Base-by-base conservation (phyloP, 2,113 vertebrate genomes). In the Pollachius pollachius region DNA sequence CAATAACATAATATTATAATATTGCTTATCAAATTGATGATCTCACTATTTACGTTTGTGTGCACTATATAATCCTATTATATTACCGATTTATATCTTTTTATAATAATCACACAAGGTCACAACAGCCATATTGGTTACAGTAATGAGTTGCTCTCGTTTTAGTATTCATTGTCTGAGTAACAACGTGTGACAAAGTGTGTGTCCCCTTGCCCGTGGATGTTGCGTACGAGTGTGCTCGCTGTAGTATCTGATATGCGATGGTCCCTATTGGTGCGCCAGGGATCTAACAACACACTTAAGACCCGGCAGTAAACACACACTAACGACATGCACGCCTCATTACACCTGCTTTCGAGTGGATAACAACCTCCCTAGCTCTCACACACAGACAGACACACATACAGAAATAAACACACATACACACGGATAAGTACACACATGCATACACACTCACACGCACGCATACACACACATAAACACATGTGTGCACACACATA, bases 291-390 rank as follows among this genome's bases (percentile, higher is more conserved):
- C 83, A 83, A 83, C 70, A 70, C 74, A 85, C 81, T 79, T 67
- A 85, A 83, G 80, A 85, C 78, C 21, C 65, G 57, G 71, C 77
- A 84, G 37, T 41, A 41, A 41, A 88, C 56, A 67, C 84, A 85
- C 83, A 84, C 81, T 84, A 84, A 83, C 75, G 71, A 89, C 77
- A 79, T 78, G 66, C 83, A 87, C 70, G 84, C 72, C 77, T 90
- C 85, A 87, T 88, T 90, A 88, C 81, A 83, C 83, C 60, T 73
- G 84, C 80, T 84, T 71, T 76, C 64, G 71, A 80, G 78, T 86
- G 88, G 78, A 77, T 79, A 90, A 85, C 84, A 84, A 75, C 72
- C 75, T 1, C 15, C 54, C 1, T 21, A 9, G 12, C 21, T 19
- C 74, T 60, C 62, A 65, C 67, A 78, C 57, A 54, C 62, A 25